Evolutionary conservation across 2,797 vertebrate genomes (phyloP).

Genomic region (Lagodon rhomboides): DNA sequence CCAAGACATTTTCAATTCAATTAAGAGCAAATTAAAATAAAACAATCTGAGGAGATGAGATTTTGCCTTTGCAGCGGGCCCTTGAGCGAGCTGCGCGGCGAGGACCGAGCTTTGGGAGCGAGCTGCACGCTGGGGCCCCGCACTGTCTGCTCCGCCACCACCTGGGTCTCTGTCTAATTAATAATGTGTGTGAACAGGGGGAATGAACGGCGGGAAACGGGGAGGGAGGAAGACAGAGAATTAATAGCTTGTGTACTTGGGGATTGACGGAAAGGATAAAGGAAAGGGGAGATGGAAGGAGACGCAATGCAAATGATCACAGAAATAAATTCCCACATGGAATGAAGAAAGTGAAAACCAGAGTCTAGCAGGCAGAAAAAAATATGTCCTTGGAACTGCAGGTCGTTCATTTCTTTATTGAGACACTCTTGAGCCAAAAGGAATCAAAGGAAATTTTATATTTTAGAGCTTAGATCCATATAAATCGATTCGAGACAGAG

Average conservation of each 20-base stretch:
- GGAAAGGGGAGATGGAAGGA: background rate
- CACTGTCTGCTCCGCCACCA: conserved; percentile 37
- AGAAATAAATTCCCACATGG: background rate
- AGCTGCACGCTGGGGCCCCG: conserved; percentile 48
- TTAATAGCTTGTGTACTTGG: conserved; percentile 54
- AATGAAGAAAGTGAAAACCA: background rate
- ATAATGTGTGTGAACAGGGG: conserved; percentile 59
- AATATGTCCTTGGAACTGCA: conserved; percentile 5
- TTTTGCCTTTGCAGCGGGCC: conserved; percentile 16
- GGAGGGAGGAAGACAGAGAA: conserved; percentile 17
- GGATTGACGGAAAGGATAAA: conserved; percentile 34
- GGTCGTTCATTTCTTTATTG: conserved; percentile 15
- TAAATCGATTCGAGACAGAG: conserved; percentile 27
- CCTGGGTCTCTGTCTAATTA: conserved; percentile 69
- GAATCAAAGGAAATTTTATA: conserved; percentile 36
- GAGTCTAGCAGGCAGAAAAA: conserved; percentile 3
- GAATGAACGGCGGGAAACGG: conserved; percentile 43
- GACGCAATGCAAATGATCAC: background rate
- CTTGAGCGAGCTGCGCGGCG: background rate
- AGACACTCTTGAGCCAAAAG: conserved; percentile 18
- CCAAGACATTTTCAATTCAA: conserved; percentile 49
- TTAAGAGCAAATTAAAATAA: conserved; percentile 59
- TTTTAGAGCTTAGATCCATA: conserved; percentile 18
- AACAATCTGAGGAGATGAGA: conserved; percentile 57
- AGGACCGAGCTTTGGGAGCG: conserved; percentile 35